phyloP scores from a whole-genome alignment of 2,113 vertebrate species.

The Chaetorhynchus papuensis region DNA sequence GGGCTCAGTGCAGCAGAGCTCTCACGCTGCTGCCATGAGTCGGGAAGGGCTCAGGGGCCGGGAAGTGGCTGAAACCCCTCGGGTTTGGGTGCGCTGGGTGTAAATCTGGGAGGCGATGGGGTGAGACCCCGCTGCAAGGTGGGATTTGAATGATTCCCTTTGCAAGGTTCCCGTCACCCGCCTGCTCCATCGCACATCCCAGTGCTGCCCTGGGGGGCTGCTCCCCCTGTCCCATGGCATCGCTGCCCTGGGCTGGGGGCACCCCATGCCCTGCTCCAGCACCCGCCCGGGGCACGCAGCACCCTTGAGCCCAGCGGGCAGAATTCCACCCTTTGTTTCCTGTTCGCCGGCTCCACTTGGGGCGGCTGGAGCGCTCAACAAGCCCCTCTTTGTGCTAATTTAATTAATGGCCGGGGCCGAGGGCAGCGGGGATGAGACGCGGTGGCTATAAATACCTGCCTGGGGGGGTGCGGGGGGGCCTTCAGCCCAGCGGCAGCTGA shows the following conservation, averaged over 20 bases:
- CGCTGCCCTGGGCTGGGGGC: rapidly evolving
- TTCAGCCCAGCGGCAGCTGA: rapidly evolving
- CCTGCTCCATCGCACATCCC: not conserved
- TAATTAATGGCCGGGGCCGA: constrained; percentile 70
- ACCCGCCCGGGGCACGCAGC: constrained; percentile 52
- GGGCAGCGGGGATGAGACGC: constrained; percentile 61
- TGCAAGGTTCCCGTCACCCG: rapidly evolving
- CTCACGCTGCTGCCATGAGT: rapidly evolving
- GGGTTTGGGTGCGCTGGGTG: rapidly evolving
- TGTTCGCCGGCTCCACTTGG: constrained; percentile 45
- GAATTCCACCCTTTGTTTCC: constrained; percentile 78
- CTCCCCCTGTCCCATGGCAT: rapidly evolving
- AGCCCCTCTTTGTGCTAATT: constrained; percentile 78
- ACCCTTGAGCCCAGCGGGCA: constrained; percentile 65
- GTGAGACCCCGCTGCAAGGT: rapidly evolving
- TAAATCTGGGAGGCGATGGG: not conserved
- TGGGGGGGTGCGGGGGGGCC: not conserved
- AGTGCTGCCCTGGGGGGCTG: rapidly evolving
- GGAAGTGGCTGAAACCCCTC: not conserved
- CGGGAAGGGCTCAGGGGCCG: not conserved
- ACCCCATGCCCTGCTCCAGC: constrained; percentile 17
- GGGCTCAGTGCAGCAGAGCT: not conserved
- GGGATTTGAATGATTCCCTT: not conserved
- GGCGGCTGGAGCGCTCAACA: constrained; percentile 63
- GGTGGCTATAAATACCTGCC: constrained; percentile 70